Percentiles rank a stretch among this genome's conserved stretches.
phyloP scores from a whole-genome alignment of 1,140 invertebrate species.

The Lordiphosa clarofinis region DNA sequence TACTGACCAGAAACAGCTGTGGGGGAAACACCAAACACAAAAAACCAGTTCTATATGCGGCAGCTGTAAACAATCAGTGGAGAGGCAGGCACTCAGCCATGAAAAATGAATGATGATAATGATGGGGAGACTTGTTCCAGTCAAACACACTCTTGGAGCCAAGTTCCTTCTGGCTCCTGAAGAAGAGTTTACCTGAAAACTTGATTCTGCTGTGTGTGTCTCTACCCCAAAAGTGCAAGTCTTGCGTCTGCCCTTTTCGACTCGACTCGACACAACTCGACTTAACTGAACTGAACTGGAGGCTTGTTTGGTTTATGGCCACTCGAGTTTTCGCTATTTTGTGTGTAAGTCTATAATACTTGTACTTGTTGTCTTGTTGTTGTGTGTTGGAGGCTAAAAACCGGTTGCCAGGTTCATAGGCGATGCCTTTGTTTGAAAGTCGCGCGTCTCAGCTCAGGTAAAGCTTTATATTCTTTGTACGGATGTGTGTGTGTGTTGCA shows the following conservation, averaged over 20 bases:
- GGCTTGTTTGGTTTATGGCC: constrained; percentile 65
- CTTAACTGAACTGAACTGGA: constrained; percentile 6
- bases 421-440: constrained; percentile 40
- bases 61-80: constrained; percentile 77
- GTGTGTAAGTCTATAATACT: constrained; percentile 53
- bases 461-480: constrained; percentile 29
- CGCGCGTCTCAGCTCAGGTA: constrained; percentile 9
- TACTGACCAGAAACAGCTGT: constrained; percentile 57
- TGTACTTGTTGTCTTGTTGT: constrained; percentile 24
- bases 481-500: too few relatives aligned
- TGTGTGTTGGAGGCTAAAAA: constrained; percentile 29
- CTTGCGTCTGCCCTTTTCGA: constrained; percentile 41
- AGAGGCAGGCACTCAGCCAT: constrained; percentile 76
- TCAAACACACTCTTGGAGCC: constrained; percentile 23
- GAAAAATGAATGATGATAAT: constrained; percentile 77
- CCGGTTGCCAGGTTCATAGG: constrained; percentile 52
- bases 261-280: constrained; percentile 1
- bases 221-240: constrained; percentile 53
- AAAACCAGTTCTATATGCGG: constrained; percentile 57
- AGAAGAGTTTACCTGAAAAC: constrained; percentile 29
- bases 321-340: constrained; percentile 57
- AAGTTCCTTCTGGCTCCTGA: constrained; percentile 34
- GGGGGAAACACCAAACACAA: constrained; percentile 1
- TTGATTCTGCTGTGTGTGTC: constrained; percentile 32
- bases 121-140: constrained; percentile 42